Evolutionary conservation across 2,113 vertebrate species (phyloP), one percentile per base, ranked within the genome.

Genomic region (Eolophus roseicapilla): DNA sequence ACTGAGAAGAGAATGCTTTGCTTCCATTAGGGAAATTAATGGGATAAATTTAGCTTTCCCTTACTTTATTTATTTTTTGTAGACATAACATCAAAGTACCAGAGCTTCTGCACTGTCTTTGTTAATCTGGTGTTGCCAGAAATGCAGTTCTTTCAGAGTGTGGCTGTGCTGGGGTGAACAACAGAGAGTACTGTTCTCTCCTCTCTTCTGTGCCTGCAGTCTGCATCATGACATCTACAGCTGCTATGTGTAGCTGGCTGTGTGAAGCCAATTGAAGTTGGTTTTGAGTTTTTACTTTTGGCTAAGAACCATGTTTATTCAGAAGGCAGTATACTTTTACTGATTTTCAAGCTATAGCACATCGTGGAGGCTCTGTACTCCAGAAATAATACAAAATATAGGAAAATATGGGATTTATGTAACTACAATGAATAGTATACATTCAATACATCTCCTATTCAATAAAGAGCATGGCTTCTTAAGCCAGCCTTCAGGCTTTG

Each of bases 151-250:
- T 87, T 83, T 52, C 4, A 2, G 37, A 39, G 20, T 0, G 2
- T 1, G 1, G 19, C 69, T 63, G 31, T 29, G 7, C 44, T 62
- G 47, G 23, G 15, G 29, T 57, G 31, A 29, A 47, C 2, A 2
- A 15, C 47, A 41, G 8, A 28, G 44, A 47, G 3, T 15, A 23
- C 46, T 1, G 0, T 21, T 9, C 11, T 69, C 11, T 71, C 6
- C 18, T 69, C 39, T 64, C 27, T 9, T 55, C 12, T 13, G 8
- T 5, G 1, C 21, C 9, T 7, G 1, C 44, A 57, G 3, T 15
- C 25, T 47, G 19, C 2, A 2, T 31, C 1, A 0, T n/a, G 18
- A 8, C 41, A 53, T 31, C 21, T 65, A 19, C 1, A 4, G 18
- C 60, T 74, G 37, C 25, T 62, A 31, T 1, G 33, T 59, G 55